Percentiles rank a stretch among this genome's conserved stretches.
These are phyloP conservation scores for Anthophora plumipes DNA, from an alignment of 2,888 invertebrate genomes.

Conservation along the genomic window DNA sequence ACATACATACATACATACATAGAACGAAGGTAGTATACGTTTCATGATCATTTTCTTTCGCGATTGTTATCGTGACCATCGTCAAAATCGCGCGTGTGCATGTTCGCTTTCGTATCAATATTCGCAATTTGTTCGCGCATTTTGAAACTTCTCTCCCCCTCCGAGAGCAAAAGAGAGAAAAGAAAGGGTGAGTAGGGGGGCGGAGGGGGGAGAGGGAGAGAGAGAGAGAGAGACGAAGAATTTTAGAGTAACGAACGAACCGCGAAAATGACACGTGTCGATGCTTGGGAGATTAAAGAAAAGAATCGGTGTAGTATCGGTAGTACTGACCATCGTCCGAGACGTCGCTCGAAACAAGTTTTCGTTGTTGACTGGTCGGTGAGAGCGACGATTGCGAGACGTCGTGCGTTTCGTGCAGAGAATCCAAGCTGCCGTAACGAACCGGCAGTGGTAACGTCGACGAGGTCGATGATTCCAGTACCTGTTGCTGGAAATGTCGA, in stretches of 20 bases:
- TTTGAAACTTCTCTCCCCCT: background rate
- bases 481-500: slow-evolving; percentile 63
- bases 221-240: background rate
- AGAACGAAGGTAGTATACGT: background rate
- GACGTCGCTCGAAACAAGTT: slow-evolving; percentile 78
- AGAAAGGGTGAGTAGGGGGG: background rate
- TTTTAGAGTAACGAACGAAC: no score
- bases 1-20: slow-evolving; percentile 44
- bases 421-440: slow-evolving; percentile 86
- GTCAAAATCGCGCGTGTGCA: background rate
- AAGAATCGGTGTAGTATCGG: slow-evolving; percentile 43
- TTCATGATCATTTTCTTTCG: background rate
- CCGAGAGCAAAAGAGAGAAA: background rate
- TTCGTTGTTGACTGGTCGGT: slow-evolving; percentile 79
- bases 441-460: slow-evolving; percentile 69
- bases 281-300: background rate
- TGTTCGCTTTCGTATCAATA: background rate
- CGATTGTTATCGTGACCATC: background rate
- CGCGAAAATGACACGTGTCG: background rate
- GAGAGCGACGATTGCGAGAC: slow-evolving; percentile 77
- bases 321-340: slow-evolving; percentile 85
- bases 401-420: slow-evolving; percentile 85
- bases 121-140: background rate
- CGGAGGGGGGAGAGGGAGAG: background rate
- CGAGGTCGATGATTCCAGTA: slow-evolving; percentile 70